These are phyloP conservation scores for Otis tarda DNA, from an alignment of 2,113 vertebrate genomes.

Conservation along the genomic window DNA sequence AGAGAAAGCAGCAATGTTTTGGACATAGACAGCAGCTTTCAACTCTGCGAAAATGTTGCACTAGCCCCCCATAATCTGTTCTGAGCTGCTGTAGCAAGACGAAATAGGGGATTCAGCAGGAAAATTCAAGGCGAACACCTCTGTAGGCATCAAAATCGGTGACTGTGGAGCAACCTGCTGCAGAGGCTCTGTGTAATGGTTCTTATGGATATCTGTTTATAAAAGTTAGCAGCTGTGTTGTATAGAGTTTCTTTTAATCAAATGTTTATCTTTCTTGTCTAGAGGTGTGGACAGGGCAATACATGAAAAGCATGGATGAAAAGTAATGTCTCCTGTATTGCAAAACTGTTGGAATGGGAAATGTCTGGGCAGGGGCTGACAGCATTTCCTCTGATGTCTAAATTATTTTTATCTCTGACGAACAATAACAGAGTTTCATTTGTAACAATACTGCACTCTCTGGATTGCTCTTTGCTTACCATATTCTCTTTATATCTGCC, in stretches of 20 bases:
- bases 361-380: neutral
- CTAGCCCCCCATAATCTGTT: neutral
- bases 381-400: neutral
- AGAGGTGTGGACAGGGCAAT: neutral
- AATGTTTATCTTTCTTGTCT: neutral
- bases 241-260: neutral
- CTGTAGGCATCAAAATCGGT: neutral
- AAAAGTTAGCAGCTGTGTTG: neutral
- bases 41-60: neutral
- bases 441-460: neutral
- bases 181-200: neutral
- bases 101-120: neutral
- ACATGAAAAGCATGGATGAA: neutral
- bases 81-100: neutral
- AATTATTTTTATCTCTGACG: neutral
- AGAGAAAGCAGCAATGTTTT: neutral
- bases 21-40: neutral
- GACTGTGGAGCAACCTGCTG: neutral
- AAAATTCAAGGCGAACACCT: neutral
- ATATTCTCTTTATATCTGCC: neutral
- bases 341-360: neutral
- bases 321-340: neutral
- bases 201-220: neutral
- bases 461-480: neutral
- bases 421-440: neutral